Percentiles rank a stretch among this genome's conserved stretches.
phyloP scores from a whole-genome alignment of 2,113 vertebrate genomes.

The Crotophaga sulcirostris region DNA sequence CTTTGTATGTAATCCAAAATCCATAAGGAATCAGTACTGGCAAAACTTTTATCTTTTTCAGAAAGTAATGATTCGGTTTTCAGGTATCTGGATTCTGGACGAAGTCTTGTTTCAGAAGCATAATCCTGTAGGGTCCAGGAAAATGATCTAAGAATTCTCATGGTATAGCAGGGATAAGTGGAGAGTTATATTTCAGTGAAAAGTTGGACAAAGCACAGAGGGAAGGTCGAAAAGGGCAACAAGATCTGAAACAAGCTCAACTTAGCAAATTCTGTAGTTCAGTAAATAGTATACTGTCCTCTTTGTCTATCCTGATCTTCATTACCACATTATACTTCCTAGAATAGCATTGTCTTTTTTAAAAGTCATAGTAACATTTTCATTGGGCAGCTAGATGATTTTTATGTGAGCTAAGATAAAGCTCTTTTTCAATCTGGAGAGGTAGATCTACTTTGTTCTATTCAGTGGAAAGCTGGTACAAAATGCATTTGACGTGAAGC shows the following conservation, averaged over 20 bases:
- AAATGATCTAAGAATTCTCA: constrained; percentile 11
- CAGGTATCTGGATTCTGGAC: not conserved
- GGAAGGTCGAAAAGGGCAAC: not conserved
- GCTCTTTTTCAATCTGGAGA: not conserved
- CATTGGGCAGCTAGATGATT: not conserved
- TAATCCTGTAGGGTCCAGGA: not conserved
- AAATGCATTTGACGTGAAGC: not conserved
- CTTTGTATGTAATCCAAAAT: not conserved
- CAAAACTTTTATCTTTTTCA: not conserved
- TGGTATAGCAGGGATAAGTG: not conserved
- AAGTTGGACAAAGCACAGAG: not conserved
- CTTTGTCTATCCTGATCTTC: not conserved
- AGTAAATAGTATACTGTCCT: not conserved
- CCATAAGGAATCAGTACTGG: not conserved
- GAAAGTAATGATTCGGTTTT: constrained; percentile 3
- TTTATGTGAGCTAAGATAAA: not conserved
- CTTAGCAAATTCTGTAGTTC: not conserved
- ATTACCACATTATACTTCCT: not conserved
- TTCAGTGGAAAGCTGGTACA: not conserved
- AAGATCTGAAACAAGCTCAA: not conserved
- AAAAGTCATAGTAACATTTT: not conserved
- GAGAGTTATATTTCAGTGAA: not conserved
- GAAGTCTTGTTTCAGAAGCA: not conserved
- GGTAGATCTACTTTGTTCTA: not conserved
- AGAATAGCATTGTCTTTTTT: not conserved